Percentiles rank a stretch among this genome's conserved stretches.
Conservation (phyloP, 2,888 invertebrate species). For the Pollenia angustigena region DNA sequence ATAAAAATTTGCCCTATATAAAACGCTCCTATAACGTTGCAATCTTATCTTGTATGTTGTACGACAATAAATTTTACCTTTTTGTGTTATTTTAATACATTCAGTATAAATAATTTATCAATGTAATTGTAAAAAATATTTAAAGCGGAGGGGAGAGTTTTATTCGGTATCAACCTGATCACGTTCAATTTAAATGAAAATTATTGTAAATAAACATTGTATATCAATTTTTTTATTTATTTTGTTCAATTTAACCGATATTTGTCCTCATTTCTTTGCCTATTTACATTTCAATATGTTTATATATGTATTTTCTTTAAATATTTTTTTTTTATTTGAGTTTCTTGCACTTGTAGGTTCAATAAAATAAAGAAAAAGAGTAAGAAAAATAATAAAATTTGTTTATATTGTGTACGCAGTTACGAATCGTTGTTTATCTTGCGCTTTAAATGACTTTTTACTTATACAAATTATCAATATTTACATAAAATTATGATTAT, state of each 20-base stretch:
- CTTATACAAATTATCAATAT: conserved; percentile 78
- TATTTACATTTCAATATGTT: conserved; percentile 54
- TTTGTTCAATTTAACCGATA: conserved; percentile 63
- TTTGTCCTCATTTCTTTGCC: conserved; percentile 66
- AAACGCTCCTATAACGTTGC: conserved; percentile 4
- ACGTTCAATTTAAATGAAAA: conserved; percentile 75
- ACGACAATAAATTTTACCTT: conserved; percentile 43
- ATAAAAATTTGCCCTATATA: too few species aligned
- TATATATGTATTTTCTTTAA: conserved; percentile 48
- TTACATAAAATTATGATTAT: conserved; percentile 77
- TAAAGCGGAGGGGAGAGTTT: conserved; percentile 25
- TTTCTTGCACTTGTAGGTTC: conserved; percentile 13
- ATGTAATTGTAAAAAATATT: conserved; percentile 62
- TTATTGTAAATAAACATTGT: conserved; percentile 74
- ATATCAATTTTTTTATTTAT: conserved; percentile 63
- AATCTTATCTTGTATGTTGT: conserved; percentile 58
- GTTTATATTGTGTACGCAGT: conserved; percentile 55
- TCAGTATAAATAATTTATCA: conserved; percentile 35
- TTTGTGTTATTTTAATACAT: conserved; percentile 42
- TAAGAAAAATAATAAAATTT: conserved; percentile 26
- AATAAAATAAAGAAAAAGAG: conserved; percentile 8
- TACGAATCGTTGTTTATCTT: conserved; percentile 74
- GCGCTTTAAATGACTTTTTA: conserved; percentile 75
- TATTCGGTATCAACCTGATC: conserved; percentile 67
- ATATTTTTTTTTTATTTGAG: conserved; percentile 46